Base-by-base conservation (phyloP, 2,797 vertebrate genomes). In the Babyrousa celebensis region DNA sequence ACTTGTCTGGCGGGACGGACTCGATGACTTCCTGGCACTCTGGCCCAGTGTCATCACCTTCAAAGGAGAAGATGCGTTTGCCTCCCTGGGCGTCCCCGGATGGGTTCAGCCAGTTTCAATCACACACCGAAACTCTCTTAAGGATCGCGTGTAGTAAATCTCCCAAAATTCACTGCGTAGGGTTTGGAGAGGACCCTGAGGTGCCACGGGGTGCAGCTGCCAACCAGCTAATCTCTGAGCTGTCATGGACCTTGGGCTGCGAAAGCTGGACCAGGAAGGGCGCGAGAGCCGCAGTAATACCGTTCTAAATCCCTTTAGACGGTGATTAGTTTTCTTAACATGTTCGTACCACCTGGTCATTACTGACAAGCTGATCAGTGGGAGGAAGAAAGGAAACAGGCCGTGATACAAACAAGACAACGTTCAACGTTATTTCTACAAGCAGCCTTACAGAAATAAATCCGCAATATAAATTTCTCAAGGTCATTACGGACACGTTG, bases 1-100 rank as follows among this genome's bases (percentile, higher is more conserved):
- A 96, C 97, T 89, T 62, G 96, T 95, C 89, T 1, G 93, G 91
- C 96, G 75, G 96, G 97, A 97, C 68, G 4, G 58, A 95, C 96
- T 62, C 71, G 87, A 87, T 25, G 78, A 63, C 95, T 60, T 56
- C 3, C 48, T 20, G n/a, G 58, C 94, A 23, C 95, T 88, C 85
- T 79, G 80, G 18, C 40, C 71, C 5, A 1, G 16, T 77, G 78
- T 70, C 94, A 78, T 67, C 85, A 62, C 68, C 78, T 72, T 36
- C 77, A 78, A 65, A 58, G n/a, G 6, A 60, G 48, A 36, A 48
- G n/a, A 48, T 23, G 36, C 1, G 2, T 63, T 71, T 60, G 48
- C 71, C 68, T 79, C 40, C 14, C 77, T 15, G 88, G 67, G 84
- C 29, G n/a, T 68, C 71, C 23, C 16, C 1, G 62, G 52, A 12